phyloP scores from a whole-genome alignment of 2,888 invertebrate genomes.

The Adelognathus sp. region DNA sequence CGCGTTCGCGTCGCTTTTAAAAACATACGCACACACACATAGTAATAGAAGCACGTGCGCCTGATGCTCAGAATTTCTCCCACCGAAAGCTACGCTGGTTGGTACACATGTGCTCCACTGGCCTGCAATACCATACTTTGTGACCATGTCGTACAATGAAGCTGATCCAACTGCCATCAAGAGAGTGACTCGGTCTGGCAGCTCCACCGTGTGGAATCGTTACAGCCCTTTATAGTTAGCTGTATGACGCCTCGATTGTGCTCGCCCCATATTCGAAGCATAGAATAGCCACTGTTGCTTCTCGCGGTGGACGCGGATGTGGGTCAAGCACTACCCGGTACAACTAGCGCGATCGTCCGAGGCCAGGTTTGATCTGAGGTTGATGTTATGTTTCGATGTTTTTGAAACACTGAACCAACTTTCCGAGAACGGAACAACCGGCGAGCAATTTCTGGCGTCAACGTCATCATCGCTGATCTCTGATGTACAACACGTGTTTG shows the following conservation, averaged over 20 bases:
- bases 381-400: constrained; percentile 58
- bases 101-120: constrained; percentile 48
- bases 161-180: background rate
- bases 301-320: constrained; percentile 16
- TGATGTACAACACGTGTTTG: constrained; percentile 66
- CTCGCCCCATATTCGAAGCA: background rate
- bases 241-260: constrained; percentile 14
- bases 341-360: background rate
- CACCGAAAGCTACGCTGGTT: constrained; percentile 30
- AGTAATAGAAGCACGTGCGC: constrained; percentile 41
- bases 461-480: background rate
- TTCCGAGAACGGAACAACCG: constrained; percentile 55
- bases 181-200: background rate
- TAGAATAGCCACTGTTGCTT: constrained; percentile 23
- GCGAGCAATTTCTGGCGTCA: constrained; percentile 26
- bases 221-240: constrained; percentile 2
- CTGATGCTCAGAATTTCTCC: constrained; percentile 25
- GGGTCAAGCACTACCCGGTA: constrained; percentile 20
- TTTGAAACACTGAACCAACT: constrained; percentile 65
- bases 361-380: constrained; percentile 6
- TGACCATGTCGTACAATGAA: background rate
- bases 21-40: background rate
- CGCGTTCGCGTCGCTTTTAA: constrained; percentile 35
- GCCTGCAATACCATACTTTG: constrained; percentile 31
- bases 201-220: background rate